A percentile compares a stretch with the other conserved stretches of the same genome.
Evolutionary conservation across 2,888 invertebrate species (phyloP).

Genomic region (Selenia dentaria): DNA sequence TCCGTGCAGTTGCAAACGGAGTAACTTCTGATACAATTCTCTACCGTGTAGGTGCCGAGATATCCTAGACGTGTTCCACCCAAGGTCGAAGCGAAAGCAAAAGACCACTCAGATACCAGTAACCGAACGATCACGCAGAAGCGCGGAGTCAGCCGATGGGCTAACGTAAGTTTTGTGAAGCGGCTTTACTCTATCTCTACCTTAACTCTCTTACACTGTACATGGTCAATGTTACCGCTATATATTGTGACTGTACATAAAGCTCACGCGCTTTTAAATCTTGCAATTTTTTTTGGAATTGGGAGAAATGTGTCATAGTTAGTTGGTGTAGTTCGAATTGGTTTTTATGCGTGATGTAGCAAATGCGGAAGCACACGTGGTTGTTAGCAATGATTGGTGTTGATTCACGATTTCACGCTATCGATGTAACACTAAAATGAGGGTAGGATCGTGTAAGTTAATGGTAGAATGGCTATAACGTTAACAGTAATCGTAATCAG

Average conservation of each 20-base stretch:
- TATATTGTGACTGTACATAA: constrained; percentile 38
- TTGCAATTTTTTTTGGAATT: constrained; percentile 24
- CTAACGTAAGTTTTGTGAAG: constrained; percentile 33
- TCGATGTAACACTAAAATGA: too few species aligned
- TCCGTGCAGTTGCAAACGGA: constrained; percentile 1
- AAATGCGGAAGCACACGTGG: neutral
- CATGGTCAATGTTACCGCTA: constrained; percentile 32
- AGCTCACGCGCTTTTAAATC: constrained; percentile 37
- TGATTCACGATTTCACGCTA: too few species aligned
- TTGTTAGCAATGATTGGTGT: neutral
- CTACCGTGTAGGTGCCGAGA: constrained; percentile 35
- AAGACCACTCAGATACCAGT: constrained; percentile 18
- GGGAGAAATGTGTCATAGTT: constrained; percentile 11
- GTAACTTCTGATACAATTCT: constrained; percentile 28
- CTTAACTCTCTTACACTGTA: constrained; percentile 14
- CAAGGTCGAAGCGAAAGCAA: constrained; percentile 25
- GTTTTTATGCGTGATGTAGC: neutral
- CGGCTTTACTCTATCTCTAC: constrained; percentile 23
- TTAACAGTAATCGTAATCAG: too few species aligned
- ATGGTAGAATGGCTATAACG: too few species aligned
- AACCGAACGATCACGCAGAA: constrained; percentile 23
- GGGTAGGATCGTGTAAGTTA: too few species aligned
- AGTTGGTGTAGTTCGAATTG: neutral
- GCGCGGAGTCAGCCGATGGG: constrained; percentile 34
- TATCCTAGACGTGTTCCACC: constrained; percentile 22